Evolutionary conservation across 2,888 invertebrate species (phyloP).

Genomic region (Hylaea fasciaria): DNA sequence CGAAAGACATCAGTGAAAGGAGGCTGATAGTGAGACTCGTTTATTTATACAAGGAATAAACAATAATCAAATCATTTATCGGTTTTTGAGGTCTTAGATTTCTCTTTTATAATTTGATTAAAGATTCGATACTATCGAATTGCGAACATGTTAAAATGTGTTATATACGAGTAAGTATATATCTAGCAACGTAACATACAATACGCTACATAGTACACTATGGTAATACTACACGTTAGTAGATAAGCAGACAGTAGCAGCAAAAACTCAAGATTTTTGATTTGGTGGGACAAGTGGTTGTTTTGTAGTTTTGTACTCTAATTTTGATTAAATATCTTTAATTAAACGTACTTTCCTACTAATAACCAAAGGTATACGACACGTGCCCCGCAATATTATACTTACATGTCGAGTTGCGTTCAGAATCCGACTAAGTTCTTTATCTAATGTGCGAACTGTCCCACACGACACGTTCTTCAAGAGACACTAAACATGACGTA

Average conservation of each 20-base stretch:
- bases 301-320: too few species aligned
- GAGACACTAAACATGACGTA: constrained; percentile 8
- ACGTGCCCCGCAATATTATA: constrained; percentile 8
- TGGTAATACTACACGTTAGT: too few species aligned
- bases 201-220: too few species aligned
- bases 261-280: too few species aligned
- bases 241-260: too few species aligned
- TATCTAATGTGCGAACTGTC: not conserved
- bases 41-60: constrained; percentile 73
- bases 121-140: constrained; percentile 54
- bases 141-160: not conserved
- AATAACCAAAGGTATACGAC: not conserved
- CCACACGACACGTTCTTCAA: constrained; percentile 11
- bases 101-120: constrained; percentile 68
- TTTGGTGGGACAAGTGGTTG: too few species aligned
- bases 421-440: constrained; percentile 4
- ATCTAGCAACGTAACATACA: too few species aligned
- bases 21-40: constrained; percentile 38
- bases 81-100: constrained; percentile 66
- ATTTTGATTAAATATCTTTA: too few species aligned
- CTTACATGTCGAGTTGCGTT: constrained; percentile 21
- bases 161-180: too few species aligned
- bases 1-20: constrained; percentile 82
- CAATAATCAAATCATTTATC: constrained; percentile 79
- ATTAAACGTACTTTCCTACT: not conserved